Base-by-base conservation (phyloP, 2,888 invertebrate genomes). In the Blera fallax region DNA sequence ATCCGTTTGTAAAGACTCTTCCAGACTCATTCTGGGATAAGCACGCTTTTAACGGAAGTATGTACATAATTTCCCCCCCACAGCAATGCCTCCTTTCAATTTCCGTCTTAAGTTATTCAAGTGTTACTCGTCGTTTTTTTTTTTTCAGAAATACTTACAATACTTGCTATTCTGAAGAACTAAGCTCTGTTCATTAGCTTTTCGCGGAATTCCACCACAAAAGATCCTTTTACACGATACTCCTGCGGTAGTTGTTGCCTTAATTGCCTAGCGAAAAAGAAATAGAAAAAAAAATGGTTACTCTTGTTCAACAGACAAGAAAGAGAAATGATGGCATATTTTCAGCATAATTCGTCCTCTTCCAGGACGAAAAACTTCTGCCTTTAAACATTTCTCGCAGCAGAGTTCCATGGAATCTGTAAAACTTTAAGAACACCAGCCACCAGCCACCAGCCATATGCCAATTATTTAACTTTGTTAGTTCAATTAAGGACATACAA, bases 381-480 rank as follows among this genome's bases (percentile, higher is more conserved):
- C 67, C 40, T 37, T 16, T 45, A 58, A 58, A n/a, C 29, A n/a
- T n/a, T n/a, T 40, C 14, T 21, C 45, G 10, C 32, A 58, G 24
- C 32, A 29, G 10, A 58, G 14, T 37, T 27, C 18, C 1, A 7
- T 16, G 11, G 58, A 58, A 58, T 48, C 56, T 50, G 60, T 48
- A 18, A 14, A 34, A 58, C 45, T 72, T 60, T 29, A 70, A 40
- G 16, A 27, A 21, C n/a, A 56, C 48, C 1, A 43, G 62, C 67
- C 21, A 56, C 48, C 1, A 43, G 62, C 67, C 21, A 29, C 58
- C 45, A 67, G 40, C 52, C 18, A 67, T 52, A 37, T 40, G 14
- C 50, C 52, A 76, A 76, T 58, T 82, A 70, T 64, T 83, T 76
- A 74, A 80, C 65, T 67, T 85, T 69, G 64, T 76, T 70, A 70